Conservation (phyloP, 2,888 invertebrate genomes). For the Athalia cordata region DNA sequence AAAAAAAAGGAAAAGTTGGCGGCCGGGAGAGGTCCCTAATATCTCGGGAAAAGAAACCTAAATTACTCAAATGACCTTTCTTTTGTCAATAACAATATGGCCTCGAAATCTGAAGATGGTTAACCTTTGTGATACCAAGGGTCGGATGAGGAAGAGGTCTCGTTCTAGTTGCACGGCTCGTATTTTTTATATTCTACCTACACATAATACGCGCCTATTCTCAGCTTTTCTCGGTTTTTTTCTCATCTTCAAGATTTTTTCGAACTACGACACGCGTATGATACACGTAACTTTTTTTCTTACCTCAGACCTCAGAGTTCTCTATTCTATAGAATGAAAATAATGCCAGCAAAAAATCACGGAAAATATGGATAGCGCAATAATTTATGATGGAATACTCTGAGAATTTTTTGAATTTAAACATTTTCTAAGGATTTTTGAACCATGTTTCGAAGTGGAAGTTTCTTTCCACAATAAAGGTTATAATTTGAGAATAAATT, state of each 20-base stretch:
- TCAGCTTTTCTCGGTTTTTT: not conserved
- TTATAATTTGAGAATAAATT: too few species aligned
- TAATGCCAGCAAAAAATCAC: too few species aligned
- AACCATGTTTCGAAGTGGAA: too few species aligned
- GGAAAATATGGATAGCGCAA: too few species aligned
- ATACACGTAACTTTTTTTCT: too few species aligned
- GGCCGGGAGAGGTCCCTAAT: constrained; percentile 26
- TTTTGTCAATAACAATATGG: constrained; percentile 43
- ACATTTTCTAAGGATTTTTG: too few species aligned
- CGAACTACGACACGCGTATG: too few species aligned
- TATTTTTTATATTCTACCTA: constrained; percentile 7
- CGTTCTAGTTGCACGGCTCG: not conserved
- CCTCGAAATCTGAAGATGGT: constrained; percentile 39
- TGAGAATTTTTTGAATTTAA: too few species aligned
- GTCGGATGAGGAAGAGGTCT: not conserved
- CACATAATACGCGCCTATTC: not conserved
- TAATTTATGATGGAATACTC: too few species aligned
- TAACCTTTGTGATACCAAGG: constrained; percentile 41
- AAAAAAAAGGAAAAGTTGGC: not conserved
- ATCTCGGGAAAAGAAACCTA: constrained; percentile 29
- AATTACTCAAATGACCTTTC: constrained; percentile 44
- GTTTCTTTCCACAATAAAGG: too few species aligned
- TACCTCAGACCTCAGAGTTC: too few species aligned
- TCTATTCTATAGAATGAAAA: too few species aligned
- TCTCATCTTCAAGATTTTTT: not conserved